Conservation (phyloP, 2,888 invertebrate species). For the Idaea aversata region DNA sequence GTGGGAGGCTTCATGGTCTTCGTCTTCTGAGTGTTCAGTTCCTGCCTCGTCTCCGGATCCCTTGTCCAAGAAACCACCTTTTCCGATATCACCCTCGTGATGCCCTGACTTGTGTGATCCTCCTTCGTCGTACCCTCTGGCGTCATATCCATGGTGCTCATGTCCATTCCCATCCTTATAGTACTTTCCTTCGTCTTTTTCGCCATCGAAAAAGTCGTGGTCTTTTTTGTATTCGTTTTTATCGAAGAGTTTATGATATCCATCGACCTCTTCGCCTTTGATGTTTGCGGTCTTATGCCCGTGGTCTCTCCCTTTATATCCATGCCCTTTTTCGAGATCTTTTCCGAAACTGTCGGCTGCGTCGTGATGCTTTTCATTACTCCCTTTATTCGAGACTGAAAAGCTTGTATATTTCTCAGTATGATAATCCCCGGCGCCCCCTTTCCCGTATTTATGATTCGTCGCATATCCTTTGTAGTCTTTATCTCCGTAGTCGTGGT, state of each 20-base stretch:
- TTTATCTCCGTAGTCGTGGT: slow-evolving; percentile 73
- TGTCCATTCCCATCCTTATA: slow-evolving; percentile 79
- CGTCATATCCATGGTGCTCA: slow-evolving; percentile 71
- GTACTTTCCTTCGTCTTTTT: slow-evolving; percentile 80
- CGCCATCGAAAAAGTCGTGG: slow-evolving; percentile 85
- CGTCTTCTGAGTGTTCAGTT: slow-evolving; percentile 72
- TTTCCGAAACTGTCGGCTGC: slow-evolving; percentile 73
- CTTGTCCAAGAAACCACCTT: slow-evolving; percentile 75
- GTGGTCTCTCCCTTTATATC: slow-evolving; percentile 76
- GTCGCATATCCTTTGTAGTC: slow-evolving; percentile 75
- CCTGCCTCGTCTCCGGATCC: slow-evolving; percentile 66
- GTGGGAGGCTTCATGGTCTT: slow-evolving; percentile 72
- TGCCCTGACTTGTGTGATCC: slow-evolving; percentile 76
- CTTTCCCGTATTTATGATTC: slow-evolving; percentile 75
- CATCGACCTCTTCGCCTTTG: slow-evolving; percentile 83
- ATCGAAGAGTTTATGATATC: slow-evolving; percentile 84
- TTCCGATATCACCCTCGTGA: slow-evolving; percentile 68
- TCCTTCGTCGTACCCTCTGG: slow-evolving; percentile 77
- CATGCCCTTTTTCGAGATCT: slow-evolving; percentile 72
- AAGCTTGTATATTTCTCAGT: slow-evolving; percentile 76
- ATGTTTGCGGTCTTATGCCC: slow-evolving; percentile 75
- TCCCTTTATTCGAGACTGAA: slow-evolving; percentile 73
- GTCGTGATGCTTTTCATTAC: slow-evolving; percentile 75
- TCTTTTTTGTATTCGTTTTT: slow-evolving; percentile 87
- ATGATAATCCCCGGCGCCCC: slow-evolving; percentile 76